phyloP scores from a whole-genome alignment of 2,888 invertebrate species.

The Lepidochitona cinerea region DNA sequence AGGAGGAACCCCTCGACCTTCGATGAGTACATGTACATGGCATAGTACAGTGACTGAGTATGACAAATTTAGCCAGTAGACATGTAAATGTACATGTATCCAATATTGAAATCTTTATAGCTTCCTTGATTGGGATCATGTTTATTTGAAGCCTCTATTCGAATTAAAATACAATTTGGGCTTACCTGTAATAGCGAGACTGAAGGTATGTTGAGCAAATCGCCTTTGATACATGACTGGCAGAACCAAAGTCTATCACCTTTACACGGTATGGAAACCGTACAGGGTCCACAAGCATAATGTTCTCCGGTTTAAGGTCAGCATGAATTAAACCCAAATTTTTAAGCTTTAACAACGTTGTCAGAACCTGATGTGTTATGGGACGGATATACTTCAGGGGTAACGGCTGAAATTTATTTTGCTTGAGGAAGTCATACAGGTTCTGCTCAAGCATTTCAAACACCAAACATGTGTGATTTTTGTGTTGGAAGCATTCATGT shows the following conservation, averaged over 20 bases:
- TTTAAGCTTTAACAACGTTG: slow-evolving; percentile 87
- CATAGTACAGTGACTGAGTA: too few relatives aligned
- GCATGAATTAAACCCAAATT: slow-evolving; percentile 99
- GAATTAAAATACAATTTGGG: neutral
- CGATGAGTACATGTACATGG: too few relatives aligned
- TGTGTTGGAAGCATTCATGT: slow-evolving; percentile 99
- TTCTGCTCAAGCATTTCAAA: slow-evolving; percentile 99
- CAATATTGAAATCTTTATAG: too few relatives aligned
- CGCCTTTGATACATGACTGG: slow-evolving; percentile 99
- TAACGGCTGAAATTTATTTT: slow-evolving; percentile 99
- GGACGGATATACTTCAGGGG: slow-evolving; percentile 99
- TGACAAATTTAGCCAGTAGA: too few relatives aligned
- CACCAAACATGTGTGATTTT: slow-evolving; percentile 99
- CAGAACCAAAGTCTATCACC: slow-evolving; percentile 99
- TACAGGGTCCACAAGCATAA: slow-evolving; percentile 99
- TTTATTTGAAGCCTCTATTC: too few relatives aligned
- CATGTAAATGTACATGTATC: too few relatives aligned
- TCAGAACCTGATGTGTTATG: slow-evolving; percentile 96
- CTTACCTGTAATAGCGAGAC: slow-evolving; percentile 93
- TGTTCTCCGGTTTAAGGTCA: slow-evolving; percentile 99
- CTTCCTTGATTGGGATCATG: too few relatives aligned
- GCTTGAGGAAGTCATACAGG: slow-evolving; percentile 99
- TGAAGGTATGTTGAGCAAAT: slow-evolving; percentile 99
- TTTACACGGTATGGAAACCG: slow-evolving; percentile 99
- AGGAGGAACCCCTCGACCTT: too few relatives aligned